Percentiles rank a stretch among this genome's conserved stretches.
Conservation (phyloP, 2,797 vertebrate genomes). For the Masticophis lateralis region DNA sequence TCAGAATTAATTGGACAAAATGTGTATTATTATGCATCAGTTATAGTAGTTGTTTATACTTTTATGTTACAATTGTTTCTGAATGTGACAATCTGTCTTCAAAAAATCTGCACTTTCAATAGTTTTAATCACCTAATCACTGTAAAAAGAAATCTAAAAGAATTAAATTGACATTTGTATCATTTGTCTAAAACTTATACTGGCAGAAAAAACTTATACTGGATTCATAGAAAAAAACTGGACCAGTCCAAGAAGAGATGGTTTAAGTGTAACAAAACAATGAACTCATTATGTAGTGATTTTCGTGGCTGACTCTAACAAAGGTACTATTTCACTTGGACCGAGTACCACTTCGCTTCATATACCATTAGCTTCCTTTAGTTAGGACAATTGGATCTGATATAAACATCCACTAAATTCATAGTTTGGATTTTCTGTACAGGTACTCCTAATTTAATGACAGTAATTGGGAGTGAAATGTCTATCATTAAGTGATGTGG, state of each 20-base stretch:
- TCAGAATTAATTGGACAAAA: background rate
- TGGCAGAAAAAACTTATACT: background rate
- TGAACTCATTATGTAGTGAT: background rate
- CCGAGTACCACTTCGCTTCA: background rate
- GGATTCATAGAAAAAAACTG: background rate
- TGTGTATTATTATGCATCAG: background rate
- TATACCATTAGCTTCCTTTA: background rate
- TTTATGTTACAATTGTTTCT: background rate
- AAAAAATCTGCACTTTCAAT: background rate
- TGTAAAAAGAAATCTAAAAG: background rate
- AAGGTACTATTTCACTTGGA: background rate
- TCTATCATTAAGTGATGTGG: background rate
- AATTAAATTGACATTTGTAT: background rate
- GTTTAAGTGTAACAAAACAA: background rate
- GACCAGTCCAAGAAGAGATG: background rate
- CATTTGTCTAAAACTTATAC: background rate
- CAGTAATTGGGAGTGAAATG: background rate
- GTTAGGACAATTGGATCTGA: background rate
- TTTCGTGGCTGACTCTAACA: background rate
- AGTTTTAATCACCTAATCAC: background rate
- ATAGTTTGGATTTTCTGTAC: background rate
- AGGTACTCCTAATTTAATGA: background rate
- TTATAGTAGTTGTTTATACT: background rate
- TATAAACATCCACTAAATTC: background rate
- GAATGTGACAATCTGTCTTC: background rate